These are phyloP conservation scores for Anthrax anthrax DNA, from an alignment of 2,888 invertebrate species.

Conservation along the genomic window DNA sequence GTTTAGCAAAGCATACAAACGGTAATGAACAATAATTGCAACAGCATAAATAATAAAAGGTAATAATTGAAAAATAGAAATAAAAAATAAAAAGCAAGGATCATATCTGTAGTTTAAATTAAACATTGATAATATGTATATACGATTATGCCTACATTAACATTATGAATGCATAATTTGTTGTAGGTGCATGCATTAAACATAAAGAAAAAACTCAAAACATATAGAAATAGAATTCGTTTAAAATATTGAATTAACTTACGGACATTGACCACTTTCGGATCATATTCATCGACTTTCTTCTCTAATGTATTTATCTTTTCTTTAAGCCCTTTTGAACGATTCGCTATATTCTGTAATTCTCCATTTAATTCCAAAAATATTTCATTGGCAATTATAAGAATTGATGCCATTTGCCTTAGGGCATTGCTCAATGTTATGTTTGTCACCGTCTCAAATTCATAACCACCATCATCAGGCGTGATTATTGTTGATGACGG, in stretches of 20 bases:
- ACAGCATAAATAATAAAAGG: too few species aligned
- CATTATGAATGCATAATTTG: too few species aligned
- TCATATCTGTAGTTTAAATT: too few species aligned
- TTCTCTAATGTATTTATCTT: constrained; percentile 57
- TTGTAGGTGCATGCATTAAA: too few species aligned
- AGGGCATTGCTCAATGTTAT: constrained; percentile 73
- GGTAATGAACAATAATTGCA: too few species aligned
- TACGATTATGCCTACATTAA: too few species aligned
- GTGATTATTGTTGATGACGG: neutral
- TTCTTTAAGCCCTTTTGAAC: constrained; percentile 54
- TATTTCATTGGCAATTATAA: constrained; percentile 70
- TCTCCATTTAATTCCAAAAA: constrained; percentile 68
- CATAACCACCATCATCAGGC: constrained; percentile 45
- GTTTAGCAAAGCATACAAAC: too few species aligned
- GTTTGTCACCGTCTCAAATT: constrained; percentile 76
- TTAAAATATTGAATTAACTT: constrained; percentile 42
- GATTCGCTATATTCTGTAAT: constrained; percentile 55
- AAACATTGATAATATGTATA: too few species aligned
- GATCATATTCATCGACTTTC: constrained; percentile 60
- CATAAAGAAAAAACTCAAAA: too few species aligned
- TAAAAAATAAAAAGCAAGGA: too few species aligned
- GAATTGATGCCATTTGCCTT: constrained; percentile 71
- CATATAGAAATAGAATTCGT: too few species aligned
- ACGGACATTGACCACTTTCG: constrained; percentile 88
- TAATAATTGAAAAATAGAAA: too few species aligned